phyloP scores from a whole-genome alignment of 2,113 vertebrate species.

The Leptobrachium leishanense region DNA sequence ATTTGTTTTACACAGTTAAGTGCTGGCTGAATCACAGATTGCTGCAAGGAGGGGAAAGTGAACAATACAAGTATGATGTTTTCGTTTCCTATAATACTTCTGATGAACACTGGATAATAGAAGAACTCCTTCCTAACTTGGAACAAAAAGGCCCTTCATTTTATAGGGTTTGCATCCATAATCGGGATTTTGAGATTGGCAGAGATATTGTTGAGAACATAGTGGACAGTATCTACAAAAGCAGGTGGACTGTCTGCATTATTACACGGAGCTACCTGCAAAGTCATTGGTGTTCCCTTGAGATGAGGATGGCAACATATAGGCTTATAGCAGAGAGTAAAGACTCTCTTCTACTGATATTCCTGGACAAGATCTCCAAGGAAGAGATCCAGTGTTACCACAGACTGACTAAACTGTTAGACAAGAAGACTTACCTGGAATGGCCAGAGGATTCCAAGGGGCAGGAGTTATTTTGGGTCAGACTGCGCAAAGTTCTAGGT shows the following conservation, averaged over 20 bases:
- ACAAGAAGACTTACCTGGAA: slow-evolving; percentile 54
- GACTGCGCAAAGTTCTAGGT: slow-evolving; percentile 50
- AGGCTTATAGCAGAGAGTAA: slow-evolving; percentile 51
- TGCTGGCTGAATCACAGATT: slow-evolving; percentile 50
- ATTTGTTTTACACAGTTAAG: slow-evolving; percentile 48
- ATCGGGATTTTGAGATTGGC: slow-evolving; percentile 58
- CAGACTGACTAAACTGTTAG: slow-evolving; percentile 51
- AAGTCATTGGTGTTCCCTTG: slow-evolving; percentile 57
- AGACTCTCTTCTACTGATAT: slow-evolving; percentile 53
- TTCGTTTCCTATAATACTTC: slow-evolving; percentile 56
- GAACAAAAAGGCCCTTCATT: slow-evolving; percentile 51
- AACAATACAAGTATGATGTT: slow-evolving; percentile 52
- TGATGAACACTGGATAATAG: slow-evolving; percentile 55
- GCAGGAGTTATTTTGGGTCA: slow-evolving; percentile 54
- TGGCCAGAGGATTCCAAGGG: slow-evolving; percentile 51
- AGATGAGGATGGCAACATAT: slow-evolving; percentile 53
- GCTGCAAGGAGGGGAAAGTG: slow-evolving; percentile 20
- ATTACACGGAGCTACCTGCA: slow-evolving; percentile 54
- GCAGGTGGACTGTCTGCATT: slow-evolving; percentile 53
- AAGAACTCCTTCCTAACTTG: slow-evolving; percentile 51
- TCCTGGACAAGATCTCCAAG: slow-evolving; percentile 55
- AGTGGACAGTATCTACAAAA: slow-evolving; percentile 53
- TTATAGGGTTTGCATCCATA: slow-evolving; percentile 54
- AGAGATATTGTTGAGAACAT: slow-evolving; percentile 59
- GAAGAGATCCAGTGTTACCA: slow-evolving; percentile 55